Base-by-base conservation (phyloP, 2,797 vertebrate genomes). In the Amniataba percoides region DNA sequence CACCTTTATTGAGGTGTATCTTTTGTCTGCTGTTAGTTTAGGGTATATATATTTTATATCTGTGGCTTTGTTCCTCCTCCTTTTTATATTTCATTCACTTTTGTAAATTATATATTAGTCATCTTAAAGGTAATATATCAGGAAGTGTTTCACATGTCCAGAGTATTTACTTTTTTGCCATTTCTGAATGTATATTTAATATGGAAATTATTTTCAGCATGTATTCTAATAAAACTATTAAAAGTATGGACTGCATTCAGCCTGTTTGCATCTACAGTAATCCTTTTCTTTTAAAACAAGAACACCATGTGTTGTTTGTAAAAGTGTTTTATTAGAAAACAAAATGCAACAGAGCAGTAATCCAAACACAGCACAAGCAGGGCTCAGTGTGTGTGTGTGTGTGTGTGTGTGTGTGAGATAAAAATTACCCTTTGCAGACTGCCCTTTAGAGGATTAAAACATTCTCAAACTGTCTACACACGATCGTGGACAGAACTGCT, bases 381-480 rank as follows among this genome's bases (percentile, higher is more conserved):
- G 97, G 94, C 95, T 96, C 95, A 95, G 95, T 96, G 95, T 96
- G 95, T 95, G 95, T 95, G 95, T 95, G 95, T 95, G 93, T 27
- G 27, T 31, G 95, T 95, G 95, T 95, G 95, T 95, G 93, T 27
- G 27, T 31, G 95, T 95, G 95, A 95, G 93, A 95, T 96, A 96
- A 94, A 96, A 96, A 96, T 95, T 91, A 95, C 95, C 95, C 94
- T 93, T 94, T 94, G 94, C 94, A 77, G 94, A 94, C 93, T 93
- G 93, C 95, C 95, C 96, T 95, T 83, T 51, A 89, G 93, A 95
- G 89, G 93, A 96, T 96, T 96, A 97, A 96, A 98, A 98, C 96
- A 96, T 96, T 97, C 96, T 95, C 92, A 92, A 94, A 95, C 94
- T 74, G 80, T 85, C 83, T 74, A 89, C 87, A 88, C 82, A 71